A percentile compares a stretch with the other conserved stretches of the same genome.
Evolutionary conservation across 2,888 invertebrate species (phyloP).

Genomic region (Periphyllus acericola): DNA sequence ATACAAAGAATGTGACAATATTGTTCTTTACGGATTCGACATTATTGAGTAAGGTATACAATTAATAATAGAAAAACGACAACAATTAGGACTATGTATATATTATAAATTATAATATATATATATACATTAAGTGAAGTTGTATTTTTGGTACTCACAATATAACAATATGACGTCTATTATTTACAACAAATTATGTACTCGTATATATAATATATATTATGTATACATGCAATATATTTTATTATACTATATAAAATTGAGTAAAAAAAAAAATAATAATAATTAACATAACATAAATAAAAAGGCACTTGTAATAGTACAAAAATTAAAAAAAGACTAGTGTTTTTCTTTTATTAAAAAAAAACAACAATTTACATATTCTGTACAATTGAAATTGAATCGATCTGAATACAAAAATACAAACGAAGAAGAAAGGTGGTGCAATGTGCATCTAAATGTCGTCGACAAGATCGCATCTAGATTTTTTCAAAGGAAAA

Average conservation of each 20-base stretch:
- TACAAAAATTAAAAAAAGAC: slow-evolving; percentile 22
- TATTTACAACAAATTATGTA: neutral
- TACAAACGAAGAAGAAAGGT: neutral
- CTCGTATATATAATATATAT: too few relatives aligned
- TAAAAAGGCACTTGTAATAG: slow-evolving; percentile 2
- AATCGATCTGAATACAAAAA: neutral
- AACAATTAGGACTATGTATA: too few relatives aligned
- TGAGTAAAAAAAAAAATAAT: neutral
- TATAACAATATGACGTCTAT: neutral
- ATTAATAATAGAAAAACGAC: too few relatives aligned
- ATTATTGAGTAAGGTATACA: too few relatives aligned
- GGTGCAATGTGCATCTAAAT: too few relatives aligned
- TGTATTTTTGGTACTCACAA: neutral
- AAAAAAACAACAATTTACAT: slow-evolving; percentile 20
- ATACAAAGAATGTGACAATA: too few relatives aligned
- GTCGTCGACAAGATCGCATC: too few relatives aligned
- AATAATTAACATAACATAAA: slow-evolving; percentile 6
- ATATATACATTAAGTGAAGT: too few relatives aligned
- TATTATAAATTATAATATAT: too few relatives aligned
- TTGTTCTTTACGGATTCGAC: too few relatives aligned
- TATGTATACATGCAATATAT: neutral
- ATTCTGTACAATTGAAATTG: neutral
- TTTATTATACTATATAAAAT: neutral
- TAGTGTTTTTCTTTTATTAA: slow-evolving; percentile 16
- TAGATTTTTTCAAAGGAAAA: too few relatives aligned